phyloP scores from a whole-genome alignment of 2,113 vertebrate species.

The Argyrosomus japonicus region DNA sequence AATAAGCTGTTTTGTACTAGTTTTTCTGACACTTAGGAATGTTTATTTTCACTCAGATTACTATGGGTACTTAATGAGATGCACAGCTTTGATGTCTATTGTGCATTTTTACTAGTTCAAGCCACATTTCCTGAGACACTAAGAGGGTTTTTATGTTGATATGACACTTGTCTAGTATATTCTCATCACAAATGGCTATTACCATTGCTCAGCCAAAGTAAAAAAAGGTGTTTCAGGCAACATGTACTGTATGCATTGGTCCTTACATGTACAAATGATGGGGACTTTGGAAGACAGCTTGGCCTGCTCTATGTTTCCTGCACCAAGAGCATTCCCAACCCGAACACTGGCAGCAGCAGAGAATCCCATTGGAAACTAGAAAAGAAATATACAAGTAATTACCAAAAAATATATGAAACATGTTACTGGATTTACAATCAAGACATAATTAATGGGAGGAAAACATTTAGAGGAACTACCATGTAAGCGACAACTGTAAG shows the following conservation, averaged over 20 bases:
- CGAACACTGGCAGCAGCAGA: constrained; percentile 87
- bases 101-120: too few species aligned
- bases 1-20: too few species aligned
- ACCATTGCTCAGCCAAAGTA: too few species aligned
- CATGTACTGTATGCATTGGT: not conserved
- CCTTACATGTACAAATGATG: constrained; percentile 85
- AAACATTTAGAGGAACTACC: constrained; percentile 82
- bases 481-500: constrained; percentile 85
- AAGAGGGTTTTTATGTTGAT: too few species aligned
- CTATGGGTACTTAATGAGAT: too few species aligned
- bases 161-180: too few species aligned
- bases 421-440: not conserved
- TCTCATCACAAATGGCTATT: too few species aligned
- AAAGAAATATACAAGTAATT: not conserved
- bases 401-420: not conserved
- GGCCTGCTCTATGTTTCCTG: constrained; percentile 86
- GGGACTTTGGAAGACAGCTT: constrained; percentile 83
- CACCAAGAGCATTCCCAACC: constrained; percentile 91
- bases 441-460: not conserved
- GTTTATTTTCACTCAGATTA: too few species aligned
- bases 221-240: too few species aligned
- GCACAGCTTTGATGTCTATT: too few species aligned
- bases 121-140: too few species aligned
- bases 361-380: constrained; percentile 89
- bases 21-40: too few species aligned